These are phyloP conservation scores for Cynopterus sphinx DNA, from an alignment of 2,797 vertebrate species.

Conservation along the genomic window DNA sequence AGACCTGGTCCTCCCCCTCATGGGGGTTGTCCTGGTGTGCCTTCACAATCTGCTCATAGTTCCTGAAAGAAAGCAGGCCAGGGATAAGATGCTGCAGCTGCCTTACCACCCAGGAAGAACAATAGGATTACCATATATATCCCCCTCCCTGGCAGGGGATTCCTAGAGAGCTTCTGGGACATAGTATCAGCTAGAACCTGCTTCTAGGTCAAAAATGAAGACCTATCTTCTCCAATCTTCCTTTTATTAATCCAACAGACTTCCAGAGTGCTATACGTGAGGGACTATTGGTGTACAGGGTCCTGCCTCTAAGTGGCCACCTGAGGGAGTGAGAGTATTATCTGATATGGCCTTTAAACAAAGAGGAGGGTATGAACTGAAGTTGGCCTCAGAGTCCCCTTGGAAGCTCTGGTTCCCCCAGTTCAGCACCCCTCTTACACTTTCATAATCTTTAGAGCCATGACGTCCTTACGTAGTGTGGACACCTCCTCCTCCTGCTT, in stretches of 20 bases:
- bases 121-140: background rate
- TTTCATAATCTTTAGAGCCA: constrained; percentile 99
- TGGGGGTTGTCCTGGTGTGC: constrained; percentile 97
- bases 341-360: background rate
- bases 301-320: background rate
- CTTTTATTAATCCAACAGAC: background rate
- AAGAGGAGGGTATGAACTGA: background rate
- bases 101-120: background rate
- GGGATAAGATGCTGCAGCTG: background rate
- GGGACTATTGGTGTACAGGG: background rate
- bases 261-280: background rate
- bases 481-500: constrained; percentile 99
- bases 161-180: background rate
- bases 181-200: background rate
- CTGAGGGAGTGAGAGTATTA: background rate
- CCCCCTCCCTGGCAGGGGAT: background rate
- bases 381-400: background rate
- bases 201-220: background rate
- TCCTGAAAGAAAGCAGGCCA: constrained; percentile 85
- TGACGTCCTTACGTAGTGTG: constrained; percentile 95
- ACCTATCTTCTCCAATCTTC: background rate
- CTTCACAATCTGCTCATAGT: constrained; percentile 99
- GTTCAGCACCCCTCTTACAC: constrained; percentile 84
- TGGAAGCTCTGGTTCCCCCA: background rate
- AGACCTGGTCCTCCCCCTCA: constrained; percentile 94